phyloP scores from a whole-genome alignment of 2,113 vertebrate species.

The Corvus cornix region DNA sequence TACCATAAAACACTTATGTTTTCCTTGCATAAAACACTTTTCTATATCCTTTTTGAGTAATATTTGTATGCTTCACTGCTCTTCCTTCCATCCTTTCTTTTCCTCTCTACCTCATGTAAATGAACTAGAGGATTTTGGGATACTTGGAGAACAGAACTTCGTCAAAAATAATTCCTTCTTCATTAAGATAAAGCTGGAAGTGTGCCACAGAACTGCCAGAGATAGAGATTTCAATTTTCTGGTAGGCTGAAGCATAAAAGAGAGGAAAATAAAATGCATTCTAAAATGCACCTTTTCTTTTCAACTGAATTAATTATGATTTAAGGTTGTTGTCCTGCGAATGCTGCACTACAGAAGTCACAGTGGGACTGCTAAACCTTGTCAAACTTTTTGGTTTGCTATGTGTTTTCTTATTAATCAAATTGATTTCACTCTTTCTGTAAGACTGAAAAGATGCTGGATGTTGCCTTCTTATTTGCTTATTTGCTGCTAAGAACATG shows the following conservation, averaged over 20 bases:
- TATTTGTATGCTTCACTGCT: neutral
- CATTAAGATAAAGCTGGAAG: slow-evolving; percentile 45
- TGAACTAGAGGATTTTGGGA: slow-evolving; percentile 18
- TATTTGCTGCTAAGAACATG: neutral
- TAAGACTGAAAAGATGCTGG: neutral
- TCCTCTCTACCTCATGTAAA: neutral
- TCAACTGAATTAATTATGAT: slow-evolving; percentile 32
- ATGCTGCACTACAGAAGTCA: neutral
- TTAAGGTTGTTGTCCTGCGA: neutral
- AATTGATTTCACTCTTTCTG: neutral
- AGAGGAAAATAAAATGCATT: neutral
- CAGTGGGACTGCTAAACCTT: neutral
- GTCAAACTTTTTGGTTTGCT: neutral
- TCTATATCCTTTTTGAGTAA: neutral
- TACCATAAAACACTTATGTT: neutral
- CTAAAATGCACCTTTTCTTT: slow-evolving; percentile 34
- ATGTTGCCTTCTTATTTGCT: neutral
- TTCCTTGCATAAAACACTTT: neutral
- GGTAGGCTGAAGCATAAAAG: slow-evolving; percentile 32
- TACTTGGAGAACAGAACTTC: slow-evolving; percentile 6
- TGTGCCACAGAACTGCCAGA: slow-evolving; percentile 7
- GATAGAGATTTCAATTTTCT: slow-evolving; percentile 42
- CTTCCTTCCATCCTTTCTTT: neutral
- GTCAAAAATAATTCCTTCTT: slow-evolving; percentile 24
- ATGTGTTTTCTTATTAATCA: neutral